Evolutionary conservation across 2,113 vertebrate species (phyloP), one percentile per base, ranked within the genome.

Genomic region (Rhinopomastus cyanomelas): DNA sequence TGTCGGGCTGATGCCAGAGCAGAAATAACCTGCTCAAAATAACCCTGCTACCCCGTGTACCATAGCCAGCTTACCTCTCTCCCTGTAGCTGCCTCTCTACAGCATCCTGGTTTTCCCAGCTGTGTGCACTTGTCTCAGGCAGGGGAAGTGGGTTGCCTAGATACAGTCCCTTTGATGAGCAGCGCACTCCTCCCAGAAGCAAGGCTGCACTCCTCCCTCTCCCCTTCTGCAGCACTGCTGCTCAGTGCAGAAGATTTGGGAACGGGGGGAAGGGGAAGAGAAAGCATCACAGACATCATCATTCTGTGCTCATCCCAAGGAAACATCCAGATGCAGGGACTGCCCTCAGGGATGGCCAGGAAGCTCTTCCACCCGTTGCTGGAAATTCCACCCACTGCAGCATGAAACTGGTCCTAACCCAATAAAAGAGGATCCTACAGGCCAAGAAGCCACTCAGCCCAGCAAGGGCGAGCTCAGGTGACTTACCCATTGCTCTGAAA

Each of bases 81-180:
- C 85, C n/a, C 64, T 48, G 51, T 25, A 84, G 73, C 22, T n/a
- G 2, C 23, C 29, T 73, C 82, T 81, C 91, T 88, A 94, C 88
- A 87, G 71, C 84, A 91, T 75, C 48, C 68, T 88, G 78, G 91
- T 92, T 96, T 90, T 92, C 66, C 83, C 96, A 97, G 97, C 92
- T 97, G 96, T 96, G 94, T 94, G 82, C 94, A 91, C 96, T 96
- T 86, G 83, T 96, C 95, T 96, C 92, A 90, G 96, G 87, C 96
- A 95, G 60, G 92, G 72, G 83, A 96, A 94, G 84, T 27, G 48
- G 91, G 97, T 97, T 98, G 97, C 97, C 92, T 97, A 88, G 97
- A 97, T 96, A 97, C 97, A 72, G 85, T 46, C 66, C 91, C 93
- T 96, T 92, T 96, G 97, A 96, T 95, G 68, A 96, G 90, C 79